Base-by-base conservation (phyloP, 1,140 invertebrate species). In the Caenorhabditis remanei region DNA sequence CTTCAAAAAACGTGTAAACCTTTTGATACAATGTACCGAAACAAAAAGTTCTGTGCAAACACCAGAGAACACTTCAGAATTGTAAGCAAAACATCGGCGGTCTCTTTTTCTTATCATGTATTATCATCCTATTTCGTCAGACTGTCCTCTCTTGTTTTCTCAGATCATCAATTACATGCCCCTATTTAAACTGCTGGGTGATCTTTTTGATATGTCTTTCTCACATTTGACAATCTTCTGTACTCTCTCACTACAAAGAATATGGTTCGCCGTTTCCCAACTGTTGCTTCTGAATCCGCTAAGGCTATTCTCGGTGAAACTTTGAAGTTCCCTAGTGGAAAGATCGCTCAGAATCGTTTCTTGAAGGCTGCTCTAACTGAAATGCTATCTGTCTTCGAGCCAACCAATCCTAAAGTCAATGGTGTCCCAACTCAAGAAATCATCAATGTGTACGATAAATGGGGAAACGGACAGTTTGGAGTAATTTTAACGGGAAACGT, bases 361-460 rank as follows among this genome's bases (percentile, higher is more conserved):
- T 40, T 88, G 83, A 88, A 88, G 58, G 88, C 89, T 11, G 84
- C 89, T 48, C 87, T 90, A 48, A 86, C 90, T 40, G 89, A 90
- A 85, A 58, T 55, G 75, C 71, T 90, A 3, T 63, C 89, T 2
- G 50, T 65, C 11, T 90, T 63, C 40, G 79, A 86, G 40, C 41
- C 50, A 32, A n/a, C 58, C 41, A 24, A 61, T 61, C 46, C 55
- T 6, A 48, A 86, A 83, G 19, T 32, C 6, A 55, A 56, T 56
- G 89, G 89, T 48, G 83, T 90, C 46, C 89, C 89, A 16, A 83
- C 89, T 13, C 43, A 90, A 46, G 63, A 90, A 24, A 63, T 90
- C 21, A 61, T 90, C 13, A 90, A 90, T 83, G 41, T 90, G 9
- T 90, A 90, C 61, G 84, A 90, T 19, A 88, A 89, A 79, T 90